Evolutionary conservation across 2,888 invertebrate species (phyloP).

Genomic region (Meiosimyza platycephala): DNA sequence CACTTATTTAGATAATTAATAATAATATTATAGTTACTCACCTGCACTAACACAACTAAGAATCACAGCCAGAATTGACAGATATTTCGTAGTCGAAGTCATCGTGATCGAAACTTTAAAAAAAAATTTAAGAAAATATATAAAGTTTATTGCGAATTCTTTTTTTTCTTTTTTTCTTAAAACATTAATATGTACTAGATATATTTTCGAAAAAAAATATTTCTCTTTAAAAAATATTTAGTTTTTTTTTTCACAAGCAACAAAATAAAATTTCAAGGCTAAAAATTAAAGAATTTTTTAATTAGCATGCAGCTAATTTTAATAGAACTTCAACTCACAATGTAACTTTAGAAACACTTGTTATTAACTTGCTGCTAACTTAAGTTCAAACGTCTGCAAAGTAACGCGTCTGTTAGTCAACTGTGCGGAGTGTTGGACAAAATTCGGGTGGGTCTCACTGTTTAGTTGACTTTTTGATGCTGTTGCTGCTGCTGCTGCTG

Average conservation of each 20-base stretch:
- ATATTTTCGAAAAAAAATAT: slow-evolving; percentile 8
- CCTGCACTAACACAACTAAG: slow-evolving; percentile 58
- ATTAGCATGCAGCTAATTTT: too few species aligned
- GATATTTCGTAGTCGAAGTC: slow-evolving; percentile 55
- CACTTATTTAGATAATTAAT: not conserved
- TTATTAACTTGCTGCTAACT: too few species aligned
- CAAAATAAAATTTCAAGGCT: too few species aligned
- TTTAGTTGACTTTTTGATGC: not conserved
- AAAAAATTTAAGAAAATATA: not conserved
- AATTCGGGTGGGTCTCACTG: not conserved
- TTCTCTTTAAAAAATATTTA: not conserved
- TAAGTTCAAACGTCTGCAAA: not conserved
- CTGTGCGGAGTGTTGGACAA: not conserved
- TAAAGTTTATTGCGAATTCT: not conserved
- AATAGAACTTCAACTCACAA: too few species aligned
- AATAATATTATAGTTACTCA: slow-evolving; percentile 45
- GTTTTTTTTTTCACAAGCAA: not conserved
- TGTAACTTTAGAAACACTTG: too few species aligned
- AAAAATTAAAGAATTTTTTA: too few species aligned
- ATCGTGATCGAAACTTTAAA: slow-evolving; percentile 47
- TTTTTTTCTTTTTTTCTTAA: slow-evolving; percentile 19
- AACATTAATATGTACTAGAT: slow-evolving; percentile 17
- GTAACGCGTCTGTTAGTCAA: slow-evolving; percentile 8
- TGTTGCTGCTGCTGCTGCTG: too few species aligned
- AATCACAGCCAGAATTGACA: slow-evolving; percentile 55